Base-by-base conservation (phyloP, 2,797 vertebrate genomes). In the Diglossa cyanea region DNA sequence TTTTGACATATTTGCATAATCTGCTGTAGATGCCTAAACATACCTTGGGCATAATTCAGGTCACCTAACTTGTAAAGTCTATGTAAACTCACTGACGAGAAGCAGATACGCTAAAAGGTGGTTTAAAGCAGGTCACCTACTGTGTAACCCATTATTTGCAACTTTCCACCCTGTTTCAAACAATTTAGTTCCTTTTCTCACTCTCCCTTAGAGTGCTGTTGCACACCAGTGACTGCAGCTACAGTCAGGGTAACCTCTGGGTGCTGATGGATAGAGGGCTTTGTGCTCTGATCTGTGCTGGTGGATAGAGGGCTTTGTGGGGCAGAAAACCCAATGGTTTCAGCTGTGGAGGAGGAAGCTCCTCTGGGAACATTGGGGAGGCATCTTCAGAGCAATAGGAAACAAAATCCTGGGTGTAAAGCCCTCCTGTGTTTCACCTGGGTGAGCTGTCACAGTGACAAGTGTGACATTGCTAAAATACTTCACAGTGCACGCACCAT, bases 401-500 rank as follows among this genome's bases (percentile, higher is more conserved):
- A 74, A 66, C 14, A 17, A 83, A 72, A 47, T 40, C 33, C 35
- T 55, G 50, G 6, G 8, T 63, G 13, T 48, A 30, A 48, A 63
- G 48, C 13, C 30, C 8, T 47, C 30, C 20, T 40, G 58, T 48
- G 13, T 21, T 33, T 35, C 42, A 30, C 13, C 17, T 40, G 30
- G 42, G 4, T 20, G 16, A 40, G 50, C 50, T 73, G 3, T 55
- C 2, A 4, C 15, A 72, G 7, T 63, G 50, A 16, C 30, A 28
- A 63, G 15, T 30, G 40, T 47, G 24, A 16, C 19, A 25, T 63
- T 55, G 16, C 50, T 48, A 40, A 55, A 73, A 48, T 25, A 13
- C 68, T 25, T 47, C 11, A 23, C 28, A 21, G 14, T 30, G 30
- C 50, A 20, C 0, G 0, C 30, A 13, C 20, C 25, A 14, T 30